Percentiles rank a stretch among this genome's conserved stretches.
Conservation (phyloP, 2,888 invertebrate species). For the Notocelia uddmanniana region DNA sequence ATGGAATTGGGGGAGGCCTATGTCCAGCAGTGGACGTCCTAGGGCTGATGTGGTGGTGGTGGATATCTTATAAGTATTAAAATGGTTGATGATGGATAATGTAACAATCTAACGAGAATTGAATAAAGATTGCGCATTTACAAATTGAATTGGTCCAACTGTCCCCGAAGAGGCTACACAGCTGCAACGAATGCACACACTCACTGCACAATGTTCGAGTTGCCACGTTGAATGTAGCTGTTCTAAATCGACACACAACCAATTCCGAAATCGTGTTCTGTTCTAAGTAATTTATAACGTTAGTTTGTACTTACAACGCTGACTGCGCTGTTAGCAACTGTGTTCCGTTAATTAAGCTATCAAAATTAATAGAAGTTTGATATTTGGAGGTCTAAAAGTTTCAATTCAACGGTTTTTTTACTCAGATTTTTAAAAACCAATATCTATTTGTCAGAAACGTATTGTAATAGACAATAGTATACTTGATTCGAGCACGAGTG, state of each 20-base stretch:
- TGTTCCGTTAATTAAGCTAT: constrained; percentile 2
- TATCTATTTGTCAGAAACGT: too few relatives aligned
- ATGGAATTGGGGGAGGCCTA: too few relatives aligned
- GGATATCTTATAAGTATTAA: neutral
- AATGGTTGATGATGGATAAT: neutral
- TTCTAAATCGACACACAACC: constrained; percentile 41
- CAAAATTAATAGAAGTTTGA: constrained; percentile 4
- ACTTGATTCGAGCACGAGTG: too few relatives aligned
- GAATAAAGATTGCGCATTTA: constrained; percentile 14
- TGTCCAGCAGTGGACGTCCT: too few relatives aligned
- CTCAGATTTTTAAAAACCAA: neutral
- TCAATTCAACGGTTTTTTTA: too few relatives aligned
- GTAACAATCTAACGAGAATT: neutral
- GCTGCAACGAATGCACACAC: constrained; percentile 36
- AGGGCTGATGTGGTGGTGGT: too few relatives aligned
- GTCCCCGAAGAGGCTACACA: constrained; percentile 20
- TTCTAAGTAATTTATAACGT: constrained; percentile 43
- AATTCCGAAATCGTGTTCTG: constrained; percentile 42
- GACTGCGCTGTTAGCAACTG: constrained; percentile 23
- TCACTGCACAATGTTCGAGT: constrained; percentile 33
- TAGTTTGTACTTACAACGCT: constrained; percentile 23
- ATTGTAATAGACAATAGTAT: too few relatives aligned
- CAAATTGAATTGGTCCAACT: constrained; percentile 24
- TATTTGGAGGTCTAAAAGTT: neutral
- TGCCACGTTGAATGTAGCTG: constrained; percentile 27